Base-by-base conservation (phyloP, 1,140 invertebrate species). In the Mya arenaria region DNA sequence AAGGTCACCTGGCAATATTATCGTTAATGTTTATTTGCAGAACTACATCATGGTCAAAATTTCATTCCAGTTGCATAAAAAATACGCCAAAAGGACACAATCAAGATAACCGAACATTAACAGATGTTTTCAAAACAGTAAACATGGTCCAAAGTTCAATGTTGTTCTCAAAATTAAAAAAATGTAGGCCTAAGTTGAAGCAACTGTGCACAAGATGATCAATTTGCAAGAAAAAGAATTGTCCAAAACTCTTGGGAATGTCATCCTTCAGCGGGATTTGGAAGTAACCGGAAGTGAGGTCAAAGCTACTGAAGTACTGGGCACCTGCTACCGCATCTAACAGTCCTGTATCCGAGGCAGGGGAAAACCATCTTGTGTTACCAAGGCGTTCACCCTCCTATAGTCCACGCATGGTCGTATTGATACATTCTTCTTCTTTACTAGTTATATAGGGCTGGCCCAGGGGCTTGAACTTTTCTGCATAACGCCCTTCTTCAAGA, bases 221-320 rank as follows among this genome's bases (percentile, higher is more conserved):
- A n/a, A n/a, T n/a, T n/a, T n/a, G n/a, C n/a, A n/a, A n/a, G n/a
- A n/a, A n/a, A n/a, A n/a, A n/a, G n/a, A n/a, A n/a, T n/a, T n/a
- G n/a, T n/a, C n/a, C n/a, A n/a, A n/a, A n/a, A n/a, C 92, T 93
- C 60, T 92, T 89, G 44, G 91, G 71, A 13, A 78, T 86, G 56
- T 89, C 89, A 5, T 86, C 82, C 17, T 90, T 60, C 6, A 94
- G 58, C 34, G n/a, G 66, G 3, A 94, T 82, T 71, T 93, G 93
- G 90, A 90, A 89, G 60, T 84, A 90, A 4, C 85, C 89, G 30
- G 30, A 34, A 10, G 36, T 56, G 13, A 69, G 34, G 23, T 80
- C 63, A 23, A 80, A 60, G 13, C 30, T 30, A 34, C 44, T 63
- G 28, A 73, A 82, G 5, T 17, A 55, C 1, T 5, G 25, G 5